A percentile compares a stretch with the other conserved stretches of the same genome.
phyloP scores from a whole-genome alignment of 1,140 invertebrate genomes.

The Colletes latitarsis region DNA sequence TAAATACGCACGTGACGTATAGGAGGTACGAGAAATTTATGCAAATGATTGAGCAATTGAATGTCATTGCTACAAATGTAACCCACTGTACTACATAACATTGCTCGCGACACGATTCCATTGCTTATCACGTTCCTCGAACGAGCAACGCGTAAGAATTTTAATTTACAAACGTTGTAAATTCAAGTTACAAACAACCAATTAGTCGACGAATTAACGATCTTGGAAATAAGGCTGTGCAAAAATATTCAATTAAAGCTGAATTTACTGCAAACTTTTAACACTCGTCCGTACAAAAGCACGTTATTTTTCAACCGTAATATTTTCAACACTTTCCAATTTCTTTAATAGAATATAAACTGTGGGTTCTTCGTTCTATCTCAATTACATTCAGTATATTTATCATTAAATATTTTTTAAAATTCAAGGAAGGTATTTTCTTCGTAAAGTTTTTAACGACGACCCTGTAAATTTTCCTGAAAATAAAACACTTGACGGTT shows the following conservation, averaged over 20 bases:
- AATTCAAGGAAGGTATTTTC: too few relatives aligned
- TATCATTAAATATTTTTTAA: too few relatives aligned
- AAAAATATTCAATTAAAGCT: neutral
- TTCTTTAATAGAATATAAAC: too few relatives aligned
- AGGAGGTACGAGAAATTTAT: slow-evolving; percentile 7
- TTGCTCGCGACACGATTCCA: neutral
- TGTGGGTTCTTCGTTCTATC: too few relatives aligned
- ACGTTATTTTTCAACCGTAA: too few relatives aligned
- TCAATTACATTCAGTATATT: too few relatives aligned
- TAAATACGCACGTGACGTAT: neutral
- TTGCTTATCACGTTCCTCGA: neutral
- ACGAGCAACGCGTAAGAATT: neutral
- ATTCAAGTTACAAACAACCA: neutral
- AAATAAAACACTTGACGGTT: neutral
- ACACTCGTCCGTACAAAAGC: too few relatives aligned
- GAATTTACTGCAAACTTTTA: too few relatives aligned
- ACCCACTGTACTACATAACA: slow-evolving; percentile 14
- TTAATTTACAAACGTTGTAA: neutral
- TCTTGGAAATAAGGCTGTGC: neutral
- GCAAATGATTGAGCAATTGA: slow-evolving; percentile 16
- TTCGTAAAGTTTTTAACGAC: too few relatives aligned
- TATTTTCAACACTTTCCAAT: too few relatives aligned
- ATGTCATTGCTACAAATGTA: slow-evolving; percentile 24
- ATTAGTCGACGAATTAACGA: neutral
- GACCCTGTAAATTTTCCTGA: neutral